Conservation (phyloP, 2,888 invertebrate species). For the Sarcophaga rosellei region DNA sequence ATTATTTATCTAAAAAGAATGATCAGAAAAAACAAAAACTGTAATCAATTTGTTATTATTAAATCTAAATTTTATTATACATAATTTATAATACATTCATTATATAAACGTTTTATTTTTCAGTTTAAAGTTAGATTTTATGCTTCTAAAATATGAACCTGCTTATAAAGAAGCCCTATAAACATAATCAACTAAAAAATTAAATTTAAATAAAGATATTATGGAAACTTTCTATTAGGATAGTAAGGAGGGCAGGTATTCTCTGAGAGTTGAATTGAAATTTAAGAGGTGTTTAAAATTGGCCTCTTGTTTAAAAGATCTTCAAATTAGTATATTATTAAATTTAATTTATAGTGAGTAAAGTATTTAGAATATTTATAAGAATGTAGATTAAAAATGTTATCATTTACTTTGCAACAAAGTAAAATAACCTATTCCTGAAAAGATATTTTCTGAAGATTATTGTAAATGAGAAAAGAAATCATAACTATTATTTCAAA, state of each 20-base stretch:
- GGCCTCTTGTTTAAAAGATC: no score
- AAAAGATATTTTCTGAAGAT: no score
- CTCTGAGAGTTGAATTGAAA: neutral
- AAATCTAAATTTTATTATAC: constrained; percentile 62
- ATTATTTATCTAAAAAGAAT: no score
- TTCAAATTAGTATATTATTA: no score
- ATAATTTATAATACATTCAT: constrained; percentile 60
- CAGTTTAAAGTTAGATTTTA: neutral
- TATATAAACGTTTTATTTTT: constrained; percentile 4
- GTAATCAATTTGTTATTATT: constrained; percentile 29
- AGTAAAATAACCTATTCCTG: no score
- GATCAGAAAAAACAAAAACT: no score
- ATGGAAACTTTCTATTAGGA: constrained; percentile 13
- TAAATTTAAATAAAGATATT: constrained; percentile 12
- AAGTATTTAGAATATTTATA: no score
- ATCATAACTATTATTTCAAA: no score
- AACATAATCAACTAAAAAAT: constrained; percentile 23
- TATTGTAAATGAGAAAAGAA: no score
- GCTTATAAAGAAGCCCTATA: constrained; percentile 30
- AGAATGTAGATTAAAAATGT: no score
- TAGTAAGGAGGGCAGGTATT: neutral
- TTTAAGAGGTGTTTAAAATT: constrained; percentile 9
- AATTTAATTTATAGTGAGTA: no score
- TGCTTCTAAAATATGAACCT: constrained; percentile 45
- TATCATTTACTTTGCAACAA: no score